Evolutionary conservation across 2,888 invertebrate genomes (phyloP).

Genomic region (Tortricodes alternella): DNA sequence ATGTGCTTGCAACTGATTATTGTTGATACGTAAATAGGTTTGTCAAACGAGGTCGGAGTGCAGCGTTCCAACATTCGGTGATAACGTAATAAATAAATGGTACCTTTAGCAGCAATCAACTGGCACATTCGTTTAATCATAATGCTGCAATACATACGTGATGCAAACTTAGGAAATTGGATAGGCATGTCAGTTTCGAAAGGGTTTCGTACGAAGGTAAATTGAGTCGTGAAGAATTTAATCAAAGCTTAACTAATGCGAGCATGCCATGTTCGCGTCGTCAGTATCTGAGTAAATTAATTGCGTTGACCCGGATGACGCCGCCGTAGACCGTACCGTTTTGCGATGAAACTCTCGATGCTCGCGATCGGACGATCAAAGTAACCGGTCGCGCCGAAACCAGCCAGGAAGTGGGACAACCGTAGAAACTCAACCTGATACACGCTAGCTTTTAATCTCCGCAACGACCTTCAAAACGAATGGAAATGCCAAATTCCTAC

Average conservation of each 20-base stretch:
- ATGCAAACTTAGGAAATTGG: conserved; percentile 27
- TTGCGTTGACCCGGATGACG: conserved; percentile 64
- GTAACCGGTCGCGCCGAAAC: conserved; percentile 64
- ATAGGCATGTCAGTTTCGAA: conserved; percentile 22
- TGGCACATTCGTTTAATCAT: conserved; percentile 31
- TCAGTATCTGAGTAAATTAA: conserved; percentile 45
- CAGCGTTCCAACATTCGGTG: conserved; percentile 52
- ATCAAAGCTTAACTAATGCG: conserved; percentile 20
- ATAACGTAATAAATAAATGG: conserved; percentile 34
- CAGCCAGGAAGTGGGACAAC: conserved; percentile 62
- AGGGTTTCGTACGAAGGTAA: conserved; percentile 14
- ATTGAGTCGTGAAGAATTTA: conserved; percentile 6
- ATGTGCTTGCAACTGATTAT: conserved; percentile 21
- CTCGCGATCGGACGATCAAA: conserved; percentile 55
- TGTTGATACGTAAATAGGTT: conserved; percentile 46
- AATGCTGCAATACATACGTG: conserved; percentile 27
- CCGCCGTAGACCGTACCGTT: conserved; percentile 45
- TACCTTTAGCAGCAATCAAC: conserved; percentile 27
- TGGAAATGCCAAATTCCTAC: conserved; percentile 21
- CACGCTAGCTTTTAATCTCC: conserved; percentile 39
- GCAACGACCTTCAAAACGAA: conserved; percentile 59
- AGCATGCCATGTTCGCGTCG: conserved; percentile 15
- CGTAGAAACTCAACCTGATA: conserved; percentile 65
- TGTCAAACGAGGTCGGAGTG: conserved; percentile 59
- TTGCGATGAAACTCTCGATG: conserved; percentile 55